Base-by-base conservation (phyloP, 2,888 invertebrate species). In the Homarus gammarus region DNA sequence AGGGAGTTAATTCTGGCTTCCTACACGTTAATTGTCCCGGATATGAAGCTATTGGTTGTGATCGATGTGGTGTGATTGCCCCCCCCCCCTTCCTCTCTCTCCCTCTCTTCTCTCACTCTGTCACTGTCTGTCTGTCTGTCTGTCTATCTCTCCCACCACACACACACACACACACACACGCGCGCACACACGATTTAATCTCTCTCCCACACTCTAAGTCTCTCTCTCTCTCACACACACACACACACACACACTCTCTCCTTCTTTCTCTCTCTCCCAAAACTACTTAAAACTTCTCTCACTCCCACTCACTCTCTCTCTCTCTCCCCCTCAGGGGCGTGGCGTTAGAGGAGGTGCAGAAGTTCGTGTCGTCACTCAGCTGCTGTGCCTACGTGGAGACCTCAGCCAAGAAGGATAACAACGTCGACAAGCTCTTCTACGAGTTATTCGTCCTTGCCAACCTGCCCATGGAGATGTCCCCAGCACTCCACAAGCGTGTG, bases 391-490 rank as follows among this genome's bases (percentile, higher is more conserved):
- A 97, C 94, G 95, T 97, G 33, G 97, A 97, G 93, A 96, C 96
- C 38, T 97, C 97, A 61, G 97, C 97, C 6, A 97, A 97, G 94
- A 96, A 96, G 93, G 97, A 97, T 94, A 95, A 95, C 92, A 96
- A 96, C 93, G 96, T 98, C 82, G 97, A 97, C 93, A 97, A 97
- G 93, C 95, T 97, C 27, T 98, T 97, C 94, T 96, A 97, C 93
- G 96, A 97, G 93, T 95, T 98, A 18, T 98, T 98, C 94, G 95
- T 96, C 86, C 96, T 97, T 78, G 97, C 97, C 44, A 97, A 97
- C 93, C 94, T 98, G 89, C 97, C 97, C 0, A 94, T 97, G 93
- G 97, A 98, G 94, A 98, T 98, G 97, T 97, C 97, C 33, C 97
- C 97, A 0, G 97, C 97, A 93, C 96, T 97, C 93, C 97, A 97